Percentiles rank a stretch among this genome's conserved stretches.
These are phyloP conservation scores for Capitulum mitella DNA, from an alignment of 2,888 invertebrate genomes.

Conservation along the genomic window DNA sequence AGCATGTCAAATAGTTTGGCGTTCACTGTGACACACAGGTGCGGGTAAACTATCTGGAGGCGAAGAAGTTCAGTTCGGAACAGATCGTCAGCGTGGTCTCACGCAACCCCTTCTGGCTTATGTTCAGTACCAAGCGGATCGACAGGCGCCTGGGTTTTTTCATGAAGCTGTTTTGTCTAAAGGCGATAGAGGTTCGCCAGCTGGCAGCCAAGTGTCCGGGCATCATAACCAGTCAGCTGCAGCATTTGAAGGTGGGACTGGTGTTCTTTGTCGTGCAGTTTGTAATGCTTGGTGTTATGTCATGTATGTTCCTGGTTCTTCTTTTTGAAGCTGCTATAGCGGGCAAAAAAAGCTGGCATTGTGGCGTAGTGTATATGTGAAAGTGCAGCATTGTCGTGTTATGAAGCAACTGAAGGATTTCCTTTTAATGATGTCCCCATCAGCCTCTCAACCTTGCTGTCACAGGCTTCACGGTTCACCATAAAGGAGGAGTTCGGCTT, in stretches of 20 bases:
- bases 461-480: not conserved
- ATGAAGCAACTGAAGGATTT: too few relatives aligned
- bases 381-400: too few relatives aligned
- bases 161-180: not conserved
- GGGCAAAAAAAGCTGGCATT: too few relatives aligned
- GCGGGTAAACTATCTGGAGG: not conserved
- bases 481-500: conserved; percentile 19
- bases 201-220: not conserved
- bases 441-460: not conserved
- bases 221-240: not conserved
- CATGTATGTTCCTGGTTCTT: too few relatives aligned
- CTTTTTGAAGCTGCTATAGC: too few relatives aligned
- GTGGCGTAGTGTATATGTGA: too few relatives aligned
- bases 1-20: too few relatives aligned
- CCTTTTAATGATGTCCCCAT: not conserved
- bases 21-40: too few relatives aligned
- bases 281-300: too few relatives aligned
- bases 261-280: too few relatives aligned
- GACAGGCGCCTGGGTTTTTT: not conserved
- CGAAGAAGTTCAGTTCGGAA: not conserved
- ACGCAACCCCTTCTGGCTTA: not conserved
- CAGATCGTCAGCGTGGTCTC: not conserved
- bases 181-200: not conserved
- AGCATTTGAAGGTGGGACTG: not conserved
- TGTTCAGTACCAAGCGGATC: not conserved